Percentiles rank a stretch among this genome's conserved stretches.
phyloP scores from a whole-genome alignment of 2,113 vertebrate species.

The Urocitellus parryii region DNA sequence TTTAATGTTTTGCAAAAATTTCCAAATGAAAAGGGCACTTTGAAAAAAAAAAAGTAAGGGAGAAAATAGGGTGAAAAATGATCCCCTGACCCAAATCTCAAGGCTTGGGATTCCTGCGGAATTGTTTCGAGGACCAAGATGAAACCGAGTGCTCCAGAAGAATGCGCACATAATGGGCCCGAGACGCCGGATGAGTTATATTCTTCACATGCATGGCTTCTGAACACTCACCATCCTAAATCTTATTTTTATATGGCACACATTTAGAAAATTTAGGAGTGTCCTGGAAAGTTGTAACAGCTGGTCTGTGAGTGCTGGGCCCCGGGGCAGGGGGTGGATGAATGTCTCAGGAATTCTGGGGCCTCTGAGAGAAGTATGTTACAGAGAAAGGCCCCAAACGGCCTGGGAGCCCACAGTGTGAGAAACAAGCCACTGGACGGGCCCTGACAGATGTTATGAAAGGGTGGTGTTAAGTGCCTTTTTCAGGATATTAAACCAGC shows the following conservation, averaged over 20 bases:
- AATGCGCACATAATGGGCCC: conserved; percentile 80
- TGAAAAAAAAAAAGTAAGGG: no score
- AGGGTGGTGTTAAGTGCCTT: conserved; percentile 88
- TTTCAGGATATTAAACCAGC: conserved; percentile 91
- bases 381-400: conserved; percentile 71
- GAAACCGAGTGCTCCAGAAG: conserved; percentile 75
- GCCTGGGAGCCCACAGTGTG: conserved; percentile 79
- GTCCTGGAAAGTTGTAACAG: conserved; percentile 87
- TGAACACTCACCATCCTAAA: conserved; percentile 67
- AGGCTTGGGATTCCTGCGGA: conserved; percentile 66
- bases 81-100: neutral
- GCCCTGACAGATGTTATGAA: conserved; percentile 87
- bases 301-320: conserved; percentile 80
- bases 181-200: conserved; percentile 80
- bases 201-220: conserved; percentile 70
- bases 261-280: conserved; percentile 87
- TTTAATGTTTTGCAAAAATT: neutral
- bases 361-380: conserved; percentile 71
- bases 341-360: conserved; percentile 80
- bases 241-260: conserved; percentile 88
- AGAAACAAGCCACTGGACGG: conserved; percentile 78
- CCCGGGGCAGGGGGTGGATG: conserved; percentile 21
- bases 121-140: conserved; percentile 2
- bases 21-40: neutral
- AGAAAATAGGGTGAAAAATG: neutral